These are phyloP conservation scores for Drosophila neotestacea DNA, from an alignment of 2,888 invertebrate species.

Conservation along the genomic window DNA sequence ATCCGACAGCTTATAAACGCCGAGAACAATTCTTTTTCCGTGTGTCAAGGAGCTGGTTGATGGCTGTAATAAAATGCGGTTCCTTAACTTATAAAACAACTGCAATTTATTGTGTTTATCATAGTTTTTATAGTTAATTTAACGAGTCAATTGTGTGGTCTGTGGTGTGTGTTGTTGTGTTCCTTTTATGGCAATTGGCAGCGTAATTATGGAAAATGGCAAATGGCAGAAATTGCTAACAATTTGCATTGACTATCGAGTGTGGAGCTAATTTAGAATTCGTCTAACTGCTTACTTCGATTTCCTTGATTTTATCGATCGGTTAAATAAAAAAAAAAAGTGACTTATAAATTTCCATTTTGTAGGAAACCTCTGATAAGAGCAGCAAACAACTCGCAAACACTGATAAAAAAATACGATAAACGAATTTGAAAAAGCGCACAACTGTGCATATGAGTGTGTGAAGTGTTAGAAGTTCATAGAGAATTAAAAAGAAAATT, in stretches of 20 bases:
- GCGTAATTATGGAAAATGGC: slow-evolving; percentile 18
- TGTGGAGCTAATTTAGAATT: background rate
- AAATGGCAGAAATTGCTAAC: slow-evolving; percentile 9
- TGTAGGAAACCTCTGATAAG: slow-evolving; percentile 22
- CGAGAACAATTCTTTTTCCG: background rate
- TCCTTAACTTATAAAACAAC: slow-evolving; percentile 9
- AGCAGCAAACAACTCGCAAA: slow-evolving; percentile 7
- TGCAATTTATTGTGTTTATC: slow-evolving; percentile 35
- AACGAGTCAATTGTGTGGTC: slow-evolving; percentile 12
- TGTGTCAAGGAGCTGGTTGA: background rate
- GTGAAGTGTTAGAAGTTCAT: slow-evolving; percentile 3
- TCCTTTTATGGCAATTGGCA: slow-evolving; percentile 4
- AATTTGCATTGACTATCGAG: background rate
- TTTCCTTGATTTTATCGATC: background rate
- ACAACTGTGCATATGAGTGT: background rate
- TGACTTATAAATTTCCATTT: slow-evolving; percentile 11
- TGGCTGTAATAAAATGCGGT: slow-evolving; percentile 12
- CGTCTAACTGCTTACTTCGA: background rate
- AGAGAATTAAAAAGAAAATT: background rate
- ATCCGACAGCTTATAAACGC: background rate
- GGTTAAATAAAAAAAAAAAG: background rate
- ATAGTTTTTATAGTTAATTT: slow-evolving; percentile 22
- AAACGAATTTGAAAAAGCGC: background rate
- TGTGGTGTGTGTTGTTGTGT: slow-evolving; percentile 18
- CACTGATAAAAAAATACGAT: slow-evolving; percentile 6